Conservation (phyloP, 2,113 vertebrate species). For the Potamarius usumacintae region DNA sequence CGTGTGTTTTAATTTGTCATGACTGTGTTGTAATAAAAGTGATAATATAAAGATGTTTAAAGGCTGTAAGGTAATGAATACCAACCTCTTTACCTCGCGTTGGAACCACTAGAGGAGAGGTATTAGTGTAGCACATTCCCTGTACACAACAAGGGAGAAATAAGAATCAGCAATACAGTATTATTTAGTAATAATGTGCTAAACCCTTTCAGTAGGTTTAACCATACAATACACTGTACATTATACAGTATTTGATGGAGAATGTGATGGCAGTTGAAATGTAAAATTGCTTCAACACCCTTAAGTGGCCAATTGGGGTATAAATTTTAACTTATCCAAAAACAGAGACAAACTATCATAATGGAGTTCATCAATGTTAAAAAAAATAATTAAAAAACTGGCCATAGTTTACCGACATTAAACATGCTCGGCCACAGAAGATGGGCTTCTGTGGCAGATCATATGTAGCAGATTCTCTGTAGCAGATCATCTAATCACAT, state of each 20-base stretch:
- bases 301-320: not conserved
- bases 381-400: too few species aligned
- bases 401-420: too few species aligned
- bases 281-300: not conserved
- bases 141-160: conserved; percentile 46
- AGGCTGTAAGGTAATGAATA: not conserved
- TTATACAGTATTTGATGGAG: not conserved
- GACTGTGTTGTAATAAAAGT: not conserved
- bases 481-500: too few species aligned
- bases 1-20: too few species aligned
- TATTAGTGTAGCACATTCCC: conserved; percentile 78
- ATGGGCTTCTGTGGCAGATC: too few species aligned
- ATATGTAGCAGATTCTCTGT: too few species aligned
- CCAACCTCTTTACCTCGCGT: conserved; percentile 72
- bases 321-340: not conserved
- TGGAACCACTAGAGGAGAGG: conserved; percentile 75
- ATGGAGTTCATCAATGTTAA: too few species aligned
- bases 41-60: not conserved
- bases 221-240: too few species aligned
- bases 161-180: not conserved
- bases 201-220: not conserved
- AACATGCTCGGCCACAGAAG: too few species aligned
- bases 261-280: not conserved
- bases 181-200: not conserved
- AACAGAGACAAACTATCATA: not conserved